These are phyloP conservation scores for Cephus runcator DNA, from an alignment of 2,888 invertebrate species.

Conservation along the genomic window DNA sequence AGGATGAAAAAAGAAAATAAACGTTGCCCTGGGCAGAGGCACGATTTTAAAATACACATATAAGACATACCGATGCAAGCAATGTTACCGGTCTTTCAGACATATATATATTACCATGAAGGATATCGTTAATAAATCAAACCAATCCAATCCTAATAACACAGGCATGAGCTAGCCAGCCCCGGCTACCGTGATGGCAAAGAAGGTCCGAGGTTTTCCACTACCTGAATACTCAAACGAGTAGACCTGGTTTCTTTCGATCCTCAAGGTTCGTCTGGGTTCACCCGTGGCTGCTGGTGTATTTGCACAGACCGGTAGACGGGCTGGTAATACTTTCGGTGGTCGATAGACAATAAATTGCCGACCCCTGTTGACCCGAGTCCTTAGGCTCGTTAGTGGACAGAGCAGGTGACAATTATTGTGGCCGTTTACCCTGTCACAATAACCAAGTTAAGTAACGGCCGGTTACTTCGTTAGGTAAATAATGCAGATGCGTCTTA, in stretches of 20 bases:
- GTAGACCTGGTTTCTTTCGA: background rate
- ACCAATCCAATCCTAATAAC: too few species aligned
- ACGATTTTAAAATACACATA: too few species aligned
- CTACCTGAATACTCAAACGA: background rate
- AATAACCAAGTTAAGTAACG: background rate
- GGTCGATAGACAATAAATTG: constrained; percentile 31
- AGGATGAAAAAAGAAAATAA: background rate
- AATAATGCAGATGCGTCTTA: background rate
- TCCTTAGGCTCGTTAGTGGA: constrained; percentile 28
- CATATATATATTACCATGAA: too few species aligned
- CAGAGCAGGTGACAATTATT: background rate
- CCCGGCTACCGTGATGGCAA: background rate
- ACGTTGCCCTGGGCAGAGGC: too few species aligned
- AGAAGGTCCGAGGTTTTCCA: background rate
- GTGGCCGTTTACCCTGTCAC: background rate
- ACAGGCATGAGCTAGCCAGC: background rate
- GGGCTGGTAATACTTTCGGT: background rate
- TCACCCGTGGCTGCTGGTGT: background rate
- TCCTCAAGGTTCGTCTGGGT: background rate
- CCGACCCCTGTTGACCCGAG: constrained; percentile 17
- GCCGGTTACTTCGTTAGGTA: background rate
- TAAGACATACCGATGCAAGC: too few species aligned
- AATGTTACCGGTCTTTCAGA: too few species aligned
- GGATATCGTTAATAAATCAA: too few species aligned
- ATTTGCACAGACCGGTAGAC: background rate